Evolutionary conservation across 2,888 invertebrate species (phyloP), one percentile per base, ranked within the genome.

Genomic region (Dichetophora obliterata): DNA sequence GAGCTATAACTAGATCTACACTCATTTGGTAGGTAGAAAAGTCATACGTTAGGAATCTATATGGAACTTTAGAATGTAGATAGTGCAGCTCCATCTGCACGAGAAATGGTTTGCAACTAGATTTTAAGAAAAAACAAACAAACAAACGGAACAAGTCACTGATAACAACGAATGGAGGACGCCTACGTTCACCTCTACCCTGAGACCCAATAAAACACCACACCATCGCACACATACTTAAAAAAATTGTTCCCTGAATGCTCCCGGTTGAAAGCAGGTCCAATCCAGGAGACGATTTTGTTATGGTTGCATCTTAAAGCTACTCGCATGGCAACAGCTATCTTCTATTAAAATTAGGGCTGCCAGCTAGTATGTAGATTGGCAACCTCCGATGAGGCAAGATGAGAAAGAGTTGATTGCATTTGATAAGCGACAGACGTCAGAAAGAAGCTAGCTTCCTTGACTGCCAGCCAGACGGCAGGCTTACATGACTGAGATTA

Each of bases 361-460:
- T 16, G 61, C 22, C 24, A 22, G 16, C 61, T 16, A 4, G 61
- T 5, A 14, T 16, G 11, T 31, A 27, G 27, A 54, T 34, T 16
- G 34, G 5, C n/a, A 27, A 8, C 66, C 48, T 8, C 48, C n/a
- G 19, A 16, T 11, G 50, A 24, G 66, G n/a, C 11, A 48, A 4
- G 48, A 69, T 37, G 43, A 14, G 27, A 19, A 52, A 31, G 34
- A 37, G 31, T 61, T 72, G 59, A 72, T 61, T 22, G 72, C 48
- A 48, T 61, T 61, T 72, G 72, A 72, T 72, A 72, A 72, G 72
- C 37, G 43, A 27, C 69, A 59, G 61, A 57, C 37, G 81, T 83
- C 85, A 79, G 82, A 83, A 77, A 82, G 43, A 11, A 43, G 43
- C 11, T 43, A 82, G 81, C 83, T 83, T 84, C 84, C 84, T n/a